These are phyloP conservation scores for Pardalotus punctatus DNA, from an alignment of 2,113 vertebrate species.

Conservation along the genomic window DNA sequence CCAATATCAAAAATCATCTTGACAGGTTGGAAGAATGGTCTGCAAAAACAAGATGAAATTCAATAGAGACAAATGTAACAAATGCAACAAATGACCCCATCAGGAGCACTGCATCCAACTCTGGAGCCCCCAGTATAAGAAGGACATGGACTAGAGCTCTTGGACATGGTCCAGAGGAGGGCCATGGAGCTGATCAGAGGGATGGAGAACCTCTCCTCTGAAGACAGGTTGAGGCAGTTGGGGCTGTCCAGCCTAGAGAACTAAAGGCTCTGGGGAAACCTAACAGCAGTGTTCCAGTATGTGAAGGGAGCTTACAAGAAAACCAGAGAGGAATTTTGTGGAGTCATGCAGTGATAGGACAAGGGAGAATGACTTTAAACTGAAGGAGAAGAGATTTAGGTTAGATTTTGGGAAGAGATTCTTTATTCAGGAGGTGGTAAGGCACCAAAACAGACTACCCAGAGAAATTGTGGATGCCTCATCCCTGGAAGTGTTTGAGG, in stretches of 20 bases:
- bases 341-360: too few species aligned
- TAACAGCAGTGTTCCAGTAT: too few species aligned
- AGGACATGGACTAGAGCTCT: rapidly evolving
- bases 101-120: not conserved
- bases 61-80: not conserved
- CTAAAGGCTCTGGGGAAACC: not conserved
- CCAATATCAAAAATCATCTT: not conserved
- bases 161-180: not conserved
- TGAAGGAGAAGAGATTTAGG: not conserved
- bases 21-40: not conserved
- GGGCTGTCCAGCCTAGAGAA: not conserved
- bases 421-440: not conserved
- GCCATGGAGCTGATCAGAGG: not conserved
- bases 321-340: not conserved
- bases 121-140: not conserved
- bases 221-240: not conserved
- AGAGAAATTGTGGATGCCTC: not conserved
- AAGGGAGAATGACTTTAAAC: not conserved
- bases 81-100: not conserved
- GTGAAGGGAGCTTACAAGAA: not conserved
- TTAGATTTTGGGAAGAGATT: not conserved
- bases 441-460: not conserved
- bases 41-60: conserved; percentile 13
- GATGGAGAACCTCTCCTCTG: not conserved
- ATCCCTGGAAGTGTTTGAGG: not conserved